These are phyloP conservation scores for Dipodomys stephensi DNA, from an alignment of 2,113 vertebrate genomes.

Conservation along the genomic window DNA sequence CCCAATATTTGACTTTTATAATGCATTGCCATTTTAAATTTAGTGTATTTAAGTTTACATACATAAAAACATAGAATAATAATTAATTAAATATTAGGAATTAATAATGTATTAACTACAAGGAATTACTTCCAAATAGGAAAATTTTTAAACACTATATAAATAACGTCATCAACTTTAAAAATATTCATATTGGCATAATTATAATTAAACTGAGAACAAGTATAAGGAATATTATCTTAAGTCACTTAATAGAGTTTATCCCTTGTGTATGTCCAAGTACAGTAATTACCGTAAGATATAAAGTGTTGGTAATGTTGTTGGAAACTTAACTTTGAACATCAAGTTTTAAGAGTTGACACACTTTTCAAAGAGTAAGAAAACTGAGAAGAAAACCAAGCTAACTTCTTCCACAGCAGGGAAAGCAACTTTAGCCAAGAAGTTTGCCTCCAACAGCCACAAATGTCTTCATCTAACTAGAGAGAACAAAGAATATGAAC, in stretches of 20 bases:
- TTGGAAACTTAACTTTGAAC: background rate
- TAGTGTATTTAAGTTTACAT: background rate
- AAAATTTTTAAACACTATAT: background rate
- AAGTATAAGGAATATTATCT: background rate
- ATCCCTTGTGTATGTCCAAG: background rate
- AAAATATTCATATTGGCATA: background rate
- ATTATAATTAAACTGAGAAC: background rate
- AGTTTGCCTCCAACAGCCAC: background rate
- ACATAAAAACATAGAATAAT: background rate
- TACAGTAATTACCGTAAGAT: background rate
- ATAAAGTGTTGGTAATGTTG: background rate
- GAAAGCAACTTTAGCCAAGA: background rate
- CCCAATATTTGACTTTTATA: background rate
- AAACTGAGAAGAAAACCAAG: background rate
- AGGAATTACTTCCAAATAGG: background rate
- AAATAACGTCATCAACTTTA: background rate
- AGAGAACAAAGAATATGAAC: background rate
- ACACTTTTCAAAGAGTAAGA: background rate
- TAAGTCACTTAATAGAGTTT: background rate
- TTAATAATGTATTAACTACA: background rate
- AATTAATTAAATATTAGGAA: background rate
- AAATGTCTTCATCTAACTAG: background rate
- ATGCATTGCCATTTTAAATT: background rate
- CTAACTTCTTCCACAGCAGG: fast-evolving
- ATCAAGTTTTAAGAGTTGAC: background rate